A percentile compares a stretch with the other conserved stretches of the same genome.
phyloP scores from a whole-genome alignment of 2,888 invertebrate genomes.

The Dryobota labecula region DNA sequence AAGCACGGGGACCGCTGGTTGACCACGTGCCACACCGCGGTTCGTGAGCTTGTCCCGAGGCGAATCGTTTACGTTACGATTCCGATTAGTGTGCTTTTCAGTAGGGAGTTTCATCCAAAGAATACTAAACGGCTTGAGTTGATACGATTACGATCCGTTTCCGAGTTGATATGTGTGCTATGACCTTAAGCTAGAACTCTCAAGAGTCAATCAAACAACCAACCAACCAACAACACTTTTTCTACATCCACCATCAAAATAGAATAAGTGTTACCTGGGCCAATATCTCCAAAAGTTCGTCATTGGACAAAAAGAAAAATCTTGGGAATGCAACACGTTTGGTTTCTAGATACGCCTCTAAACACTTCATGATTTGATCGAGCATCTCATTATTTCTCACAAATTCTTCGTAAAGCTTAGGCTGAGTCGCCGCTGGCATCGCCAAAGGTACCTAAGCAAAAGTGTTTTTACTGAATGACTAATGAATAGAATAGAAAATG shows the following conservation, averaged over 20 bases:
- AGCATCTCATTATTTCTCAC: conserved; percentile 94
- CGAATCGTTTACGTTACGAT: no score
- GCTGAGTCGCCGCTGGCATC: conserved; percentile 94
- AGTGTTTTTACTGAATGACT: not conserved
- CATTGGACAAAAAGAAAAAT: conserved; percentile 97
- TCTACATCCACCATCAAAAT: not conserved
- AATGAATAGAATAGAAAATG: not conserved
- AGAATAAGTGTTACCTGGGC: conserved; percentile 92
- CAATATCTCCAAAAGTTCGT: conserved; percentile 96
- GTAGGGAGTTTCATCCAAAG: no score
- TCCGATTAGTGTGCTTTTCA: no score
- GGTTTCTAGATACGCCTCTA: conserved; percentile 97
- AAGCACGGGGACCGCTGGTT: no score
- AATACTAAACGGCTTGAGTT: no score
- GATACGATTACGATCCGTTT: no score
- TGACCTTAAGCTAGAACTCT: not conserved
- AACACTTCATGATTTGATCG: conserved; percentile 97
- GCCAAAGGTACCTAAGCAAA: conserved; percentile 92
- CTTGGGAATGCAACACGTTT: conserved; percentile 96
- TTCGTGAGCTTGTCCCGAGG: no score
- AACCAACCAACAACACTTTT: not conserved
- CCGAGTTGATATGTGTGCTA: no score
- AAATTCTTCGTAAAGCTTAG: conserved; percentile 93
- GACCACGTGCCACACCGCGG: no score
- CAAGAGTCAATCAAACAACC: not conserved